A percentile compares a stretch with the other conserved stretches of the same genome.
phyloP scores from a whole-genome alignment of 1,140 invertebrate genomes.

The Marisa cornuarietis region DNA sequence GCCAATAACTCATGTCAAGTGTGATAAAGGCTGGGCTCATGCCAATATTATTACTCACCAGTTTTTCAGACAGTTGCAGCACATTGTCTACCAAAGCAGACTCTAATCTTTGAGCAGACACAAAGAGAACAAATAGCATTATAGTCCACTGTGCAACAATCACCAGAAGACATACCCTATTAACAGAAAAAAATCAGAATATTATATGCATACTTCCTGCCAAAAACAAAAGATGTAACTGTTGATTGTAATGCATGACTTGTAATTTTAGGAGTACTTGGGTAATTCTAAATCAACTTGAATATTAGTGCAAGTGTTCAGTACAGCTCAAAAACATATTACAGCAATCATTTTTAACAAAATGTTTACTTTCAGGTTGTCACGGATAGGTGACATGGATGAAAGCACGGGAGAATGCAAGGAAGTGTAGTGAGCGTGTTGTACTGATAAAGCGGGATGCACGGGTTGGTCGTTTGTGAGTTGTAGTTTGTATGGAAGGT shows the following conservation, averaged over 20 bases:
- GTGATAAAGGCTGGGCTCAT: too few relatives aligned
- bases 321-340: neutral
- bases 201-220: conserved; percentile 1
- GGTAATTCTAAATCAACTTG: neutral
- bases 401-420: too few relatives aligned
- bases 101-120: conserved; percentile 37
- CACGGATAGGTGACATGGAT: too few relatives aligned
- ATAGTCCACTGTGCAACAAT: conserved; percentile 54
- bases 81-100: conserved; percentile 5
- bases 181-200: conserved; percentile 16
- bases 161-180: conserved; percentile 53
- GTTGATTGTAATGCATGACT: neutral
- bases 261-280: neutral
- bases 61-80: conserved; percentile 29
- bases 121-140: conserved; percentile 40
- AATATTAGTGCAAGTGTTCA: neutral
- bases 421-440: too few relatives aligned
- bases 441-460: too few relatives aligned
- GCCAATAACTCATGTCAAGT: too few relatives aligned
- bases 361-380: too few relatives aligned
- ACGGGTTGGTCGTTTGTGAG: too few relatives aligned
- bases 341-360: too few relatives aligned
- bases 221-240: neutral
- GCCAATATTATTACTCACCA: conserved; percentile 1
- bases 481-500: too few relatives aligned